Conservation (phyloP, 2,797 vertebrate species). For the Pangasius sanitwongsei region DNA sequence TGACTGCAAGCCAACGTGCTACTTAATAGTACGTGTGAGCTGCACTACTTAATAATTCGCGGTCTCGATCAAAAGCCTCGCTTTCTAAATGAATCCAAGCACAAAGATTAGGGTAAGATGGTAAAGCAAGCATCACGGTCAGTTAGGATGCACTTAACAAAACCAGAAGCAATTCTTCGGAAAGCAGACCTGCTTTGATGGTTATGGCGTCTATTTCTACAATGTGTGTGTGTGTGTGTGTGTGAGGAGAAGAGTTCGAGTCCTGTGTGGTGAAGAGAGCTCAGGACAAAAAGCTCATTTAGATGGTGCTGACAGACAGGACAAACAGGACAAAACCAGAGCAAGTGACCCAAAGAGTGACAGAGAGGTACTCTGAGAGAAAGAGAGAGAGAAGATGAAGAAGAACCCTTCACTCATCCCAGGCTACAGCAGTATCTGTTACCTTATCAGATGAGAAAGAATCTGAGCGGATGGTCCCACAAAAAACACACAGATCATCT, state of each 20-base stretch:
- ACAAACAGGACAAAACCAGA: constrained; percentile 47
- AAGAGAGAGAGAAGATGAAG: constrained; percentile 10
- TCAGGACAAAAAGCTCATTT: constrained; percentile 22
- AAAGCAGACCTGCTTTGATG: constrained; percentile 19
- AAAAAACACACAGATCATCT: constrained; percentile 20
- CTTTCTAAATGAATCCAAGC: not conserved
- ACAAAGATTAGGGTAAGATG: not conserved
- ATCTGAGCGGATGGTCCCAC: constrained; percentile 41
- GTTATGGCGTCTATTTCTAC: constrained; percentile 1
- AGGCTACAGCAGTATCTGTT: constrained; percentile 47
- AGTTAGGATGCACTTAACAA: not conserved
- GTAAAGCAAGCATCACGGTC: constrained; percentile 1
- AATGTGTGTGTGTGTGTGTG: constrained; percentile 31
- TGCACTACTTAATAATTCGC: not conserved
- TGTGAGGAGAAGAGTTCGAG: constrained; percentile 15
- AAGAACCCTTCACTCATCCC: constrained; percentile 31
- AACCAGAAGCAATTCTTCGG: not conserved
- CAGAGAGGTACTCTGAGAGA: not conserved
- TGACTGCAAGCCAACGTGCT: not conserved
- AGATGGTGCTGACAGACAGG: constrained; percentile 26
- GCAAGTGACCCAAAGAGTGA: constrained; percentile 46
- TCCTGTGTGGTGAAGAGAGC: not conserved
- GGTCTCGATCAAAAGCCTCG: not conserved
- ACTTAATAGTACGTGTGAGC: constrained; percentile 24
- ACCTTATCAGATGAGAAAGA: constrained; percentile 54